A percentile compares a stretch with the other conserved stretches of the same genome.
phyloP scores from a whole-genome alignment of 2,113 vertebrate species.

The Myiozetetes cayanensis region DNA sequence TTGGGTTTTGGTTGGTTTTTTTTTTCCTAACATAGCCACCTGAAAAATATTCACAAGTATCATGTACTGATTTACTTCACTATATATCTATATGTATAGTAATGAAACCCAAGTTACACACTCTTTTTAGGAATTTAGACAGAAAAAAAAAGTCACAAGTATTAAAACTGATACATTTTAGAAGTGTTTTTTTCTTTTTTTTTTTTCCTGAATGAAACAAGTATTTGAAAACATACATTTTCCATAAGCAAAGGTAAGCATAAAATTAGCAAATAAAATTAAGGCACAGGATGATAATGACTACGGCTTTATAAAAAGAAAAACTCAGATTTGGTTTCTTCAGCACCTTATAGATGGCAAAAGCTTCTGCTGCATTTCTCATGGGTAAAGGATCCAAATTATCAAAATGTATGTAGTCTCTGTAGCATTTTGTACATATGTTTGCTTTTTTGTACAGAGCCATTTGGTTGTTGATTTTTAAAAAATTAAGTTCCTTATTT shows the following conservation, averaged over 20 bases:
- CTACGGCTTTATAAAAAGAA: conserved; percentile 66
- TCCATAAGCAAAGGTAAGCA: conserved; percentile 62
- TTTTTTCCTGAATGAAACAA: conserved; percentile 45
- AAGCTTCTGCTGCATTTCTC: conserved; percentile 74
- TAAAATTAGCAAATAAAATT: conserved; percentile 54
- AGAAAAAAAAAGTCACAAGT: conserved; percentile 43
- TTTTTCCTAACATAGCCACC: conserved; percentile 66
- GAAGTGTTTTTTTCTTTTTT: background rate
- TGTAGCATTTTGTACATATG: conserved; percentile 85
- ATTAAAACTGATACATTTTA: conserved; percentile 55
- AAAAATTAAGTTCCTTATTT: conserved; percentile 80
- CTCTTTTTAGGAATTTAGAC: conserved; percentile 71
- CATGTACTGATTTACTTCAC: conserved; percentile 62
- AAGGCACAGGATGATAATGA: conserved; percentile 60
- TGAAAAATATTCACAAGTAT: conserved; percentile 57
- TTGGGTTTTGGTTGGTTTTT: background rate
- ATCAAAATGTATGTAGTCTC: conserved; percentile 70
- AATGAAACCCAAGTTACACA: conserved; percentile 44
- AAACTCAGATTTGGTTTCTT: conserved; percentile 63
- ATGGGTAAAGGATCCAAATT: conserved; percentile 64
- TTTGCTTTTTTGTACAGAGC: conserved; percentile 83
- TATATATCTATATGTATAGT: conserved; percentile 43
- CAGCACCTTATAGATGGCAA: conserved; percentile 85
- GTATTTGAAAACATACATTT: conserved; percentile 70
- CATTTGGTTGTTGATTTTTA: conserved; percentile 76